Evolutionary conservation across 2,888 invertebrate species (phyloP).

Genomic region (Anoncus sp.): DNA sequence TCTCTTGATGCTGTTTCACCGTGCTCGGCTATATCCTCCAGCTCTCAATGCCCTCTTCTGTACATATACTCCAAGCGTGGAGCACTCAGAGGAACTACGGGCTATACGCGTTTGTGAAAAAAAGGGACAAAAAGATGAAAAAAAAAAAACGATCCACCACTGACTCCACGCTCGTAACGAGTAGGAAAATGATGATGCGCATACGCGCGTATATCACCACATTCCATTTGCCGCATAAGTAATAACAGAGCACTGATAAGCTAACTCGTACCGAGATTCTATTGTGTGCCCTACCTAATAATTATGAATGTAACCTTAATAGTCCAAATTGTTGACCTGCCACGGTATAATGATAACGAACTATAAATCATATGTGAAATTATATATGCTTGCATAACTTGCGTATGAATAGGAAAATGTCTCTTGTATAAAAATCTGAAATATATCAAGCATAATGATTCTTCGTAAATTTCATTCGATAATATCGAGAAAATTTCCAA

Average conservation of each 20-base stretch:
- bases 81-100: constrained; percentile 42
- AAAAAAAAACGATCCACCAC: constrained; percentile 1
- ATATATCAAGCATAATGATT: too few relatives aligned
- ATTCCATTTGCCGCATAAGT: constrained; percentile 11
- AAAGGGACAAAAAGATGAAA: constrained; percentile 9
- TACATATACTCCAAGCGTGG: constrained; percentile 51
- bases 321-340: not conserved
- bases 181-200: constrained; percentile 29
- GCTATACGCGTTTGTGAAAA: constrained; percentile 38
- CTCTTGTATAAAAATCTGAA: too few relatives aligned
- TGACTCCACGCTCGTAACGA: constrained; percentile 13
- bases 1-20: constrained; percentile 39
- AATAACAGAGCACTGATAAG: not conserved
- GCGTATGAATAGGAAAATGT: too few relatives aligned
- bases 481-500: not conserved
- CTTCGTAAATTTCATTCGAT: too few relatives aligned
- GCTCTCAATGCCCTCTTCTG: constrained; percentile 43
- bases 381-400: too few relatives aligned
- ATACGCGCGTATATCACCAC: constrained; percentile 21
- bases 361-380: too few relatives aligned
- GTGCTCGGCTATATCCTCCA: constrained; percentile 38
- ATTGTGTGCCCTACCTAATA: constrained; percentile 1
- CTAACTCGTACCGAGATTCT: constrained; percentile 9
- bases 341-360: too few relatives aligned
- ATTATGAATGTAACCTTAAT: constrained; percentile 12